A percentile compares a stretch with the other conserved stretches of the same genome.
Conservation (phyloP, 2,888 invertebrate genomes). For the Amphipoea oculea region DNA sequence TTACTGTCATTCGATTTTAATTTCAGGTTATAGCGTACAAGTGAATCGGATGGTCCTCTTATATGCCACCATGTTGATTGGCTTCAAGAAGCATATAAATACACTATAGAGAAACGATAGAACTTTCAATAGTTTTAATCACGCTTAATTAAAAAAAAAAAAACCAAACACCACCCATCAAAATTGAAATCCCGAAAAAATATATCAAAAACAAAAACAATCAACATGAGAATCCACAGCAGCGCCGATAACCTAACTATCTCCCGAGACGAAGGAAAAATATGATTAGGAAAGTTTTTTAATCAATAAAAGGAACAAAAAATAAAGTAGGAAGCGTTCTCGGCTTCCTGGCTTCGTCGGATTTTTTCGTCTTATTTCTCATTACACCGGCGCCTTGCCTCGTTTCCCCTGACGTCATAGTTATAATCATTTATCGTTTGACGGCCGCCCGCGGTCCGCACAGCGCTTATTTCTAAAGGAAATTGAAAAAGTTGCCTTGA, state of each 20-base stretch:
- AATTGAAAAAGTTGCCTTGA: slow-evolving; percentile 87
- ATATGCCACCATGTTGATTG: not conserved
- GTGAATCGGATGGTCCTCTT: not conserved
- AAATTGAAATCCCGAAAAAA: slow-evolving; percentile 35
- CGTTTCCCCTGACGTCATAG: slow-evolving; percentile 86
- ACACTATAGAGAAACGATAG: not conserved
- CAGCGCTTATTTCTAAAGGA: slow-evolving; percentile 78
- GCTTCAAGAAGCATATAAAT: not conserved
- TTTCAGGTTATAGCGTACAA: not conserved
- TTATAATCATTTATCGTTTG: slow-evolving; percentile 90
- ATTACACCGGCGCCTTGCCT: slow-evolving; percentile 80
- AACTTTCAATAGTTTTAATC: not conserved
- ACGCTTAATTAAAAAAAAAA: not conserved
- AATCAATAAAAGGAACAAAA: slow-evolving; percentile 84
- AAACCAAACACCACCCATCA: slow-evolving; percentile 23
- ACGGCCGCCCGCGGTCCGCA: slow-evolving; percentile 80
- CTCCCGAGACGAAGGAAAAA: slow-evolving; percentile 73
- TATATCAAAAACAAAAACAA: slow-evolving; percentile 61
- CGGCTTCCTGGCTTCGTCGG: slow-evolving; percentile 67
- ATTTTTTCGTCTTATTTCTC: slow-evolving; percentile 83
- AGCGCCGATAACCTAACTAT: slow-evolving; percentile 71
- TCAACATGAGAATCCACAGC: slow-evolving; percentile 63
- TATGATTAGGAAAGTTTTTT: slow-evolving; percentile 88
- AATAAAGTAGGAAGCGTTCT: slow-evolving; percentile 68
- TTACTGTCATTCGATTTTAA: not conserved